Evolutionary conservation across 35 echinoderm and acorn worm species (phyloP).

Genomic region (Lytechinus variegatus): DNA sequence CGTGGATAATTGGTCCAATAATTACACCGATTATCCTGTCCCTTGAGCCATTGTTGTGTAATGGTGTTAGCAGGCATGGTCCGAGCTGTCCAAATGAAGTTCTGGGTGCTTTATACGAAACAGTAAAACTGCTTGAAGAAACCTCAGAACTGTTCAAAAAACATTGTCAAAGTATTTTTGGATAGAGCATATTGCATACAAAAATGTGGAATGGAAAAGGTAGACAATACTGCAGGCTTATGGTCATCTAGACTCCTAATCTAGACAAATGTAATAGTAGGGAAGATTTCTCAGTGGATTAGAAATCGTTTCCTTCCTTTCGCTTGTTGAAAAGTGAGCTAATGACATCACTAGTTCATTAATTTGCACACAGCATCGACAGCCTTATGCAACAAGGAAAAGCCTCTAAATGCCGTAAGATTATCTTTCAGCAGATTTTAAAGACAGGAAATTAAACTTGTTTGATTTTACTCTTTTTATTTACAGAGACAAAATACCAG

Average conservation of each 20-base stretch:
- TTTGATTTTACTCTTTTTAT: not conserved
- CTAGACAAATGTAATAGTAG: too few relatives aligned
- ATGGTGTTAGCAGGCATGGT: not conserved
- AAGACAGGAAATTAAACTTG: too few relatives aligned
- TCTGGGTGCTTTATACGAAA: not conserved
- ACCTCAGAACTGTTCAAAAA: not conserved
- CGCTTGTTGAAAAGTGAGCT: too few relatives aligned
- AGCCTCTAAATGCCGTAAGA: too few relatives aligned
- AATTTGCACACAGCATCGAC: too few relatives aligned
- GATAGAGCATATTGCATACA: not conserved
- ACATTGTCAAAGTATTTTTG: not conserved
- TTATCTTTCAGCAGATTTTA: too few relatives aligned
- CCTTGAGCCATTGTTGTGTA: not conserved
- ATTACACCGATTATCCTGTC: not conserved
- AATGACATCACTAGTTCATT: too few relatives aligned
- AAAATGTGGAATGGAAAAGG: not conserved
- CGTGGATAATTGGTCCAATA: constrained; percentile 1
- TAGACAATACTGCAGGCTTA: not conserved
- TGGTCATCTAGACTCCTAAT: too few relatives aligned
- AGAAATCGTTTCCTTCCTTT: too few relatives aligned
- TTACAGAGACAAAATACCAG: too few relatives aligned
- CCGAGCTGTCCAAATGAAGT: not conserved
- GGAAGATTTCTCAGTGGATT: too few relatives aligned
- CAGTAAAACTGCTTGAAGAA: not conserved
- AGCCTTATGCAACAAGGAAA: too few relatives aligned